A percentile compares a stretch with the other conserved stretches of the same genome.
Evolutionary conservation across 2,113 vertebrate species (phyloP).

Genomic region (Montifringilla adamsi): DNA sequence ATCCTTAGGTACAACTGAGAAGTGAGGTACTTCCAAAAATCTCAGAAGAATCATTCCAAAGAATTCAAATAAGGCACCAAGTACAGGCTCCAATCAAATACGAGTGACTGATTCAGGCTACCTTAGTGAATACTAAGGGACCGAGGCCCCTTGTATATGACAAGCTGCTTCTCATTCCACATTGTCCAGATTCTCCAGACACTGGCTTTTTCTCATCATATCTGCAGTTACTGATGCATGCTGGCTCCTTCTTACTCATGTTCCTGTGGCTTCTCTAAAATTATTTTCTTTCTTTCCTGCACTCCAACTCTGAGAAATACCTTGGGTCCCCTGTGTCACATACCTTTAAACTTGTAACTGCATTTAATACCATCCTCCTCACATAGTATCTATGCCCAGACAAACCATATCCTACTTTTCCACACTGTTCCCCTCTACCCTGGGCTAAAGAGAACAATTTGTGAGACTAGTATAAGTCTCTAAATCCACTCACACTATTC

Average conservation of each 20-base stretch:
- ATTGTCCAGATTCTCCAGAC: background rate
- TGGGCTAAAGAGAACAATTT: background rate
- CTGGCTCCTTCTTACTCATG: background rate
- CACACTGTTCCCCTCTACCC: background rate
- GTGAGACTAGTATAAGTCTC: background rate
- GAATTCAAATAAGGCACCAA: background rate
- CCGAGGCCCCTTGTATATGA: fast-evolving
- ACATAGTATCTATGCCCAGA: background rate
- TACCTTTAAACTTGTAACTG: background rate
- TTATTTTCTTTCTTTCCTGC: background rate
- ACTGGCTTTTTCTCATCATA: background rate
- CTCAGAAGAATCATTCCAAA: background rate
- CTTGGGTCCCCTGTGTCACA: background rate
- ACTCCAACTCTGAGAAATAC: background rate
- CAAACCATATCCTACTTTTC: background rate
- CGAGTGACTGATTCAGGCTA: background rate
- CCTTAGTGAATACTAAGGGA: background rate
- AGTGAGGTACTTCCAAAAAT: background rate
- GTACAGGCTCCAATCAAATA: background rate
- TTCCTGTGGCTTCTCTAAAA: background rate
- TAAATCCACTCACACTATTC: background rate
- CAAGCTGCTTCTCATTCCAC: background rate
- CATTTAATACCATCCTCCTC: background rate
- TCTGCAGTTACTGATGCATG: background rate
- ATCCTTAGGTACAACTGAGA: background rate